A percentile compares a stretch with the other conserved stretches of the same genome.
Conservation (phyloP, 2,797 vertebrate genomes). For the Scolopax bukidnonensis region DNA sequence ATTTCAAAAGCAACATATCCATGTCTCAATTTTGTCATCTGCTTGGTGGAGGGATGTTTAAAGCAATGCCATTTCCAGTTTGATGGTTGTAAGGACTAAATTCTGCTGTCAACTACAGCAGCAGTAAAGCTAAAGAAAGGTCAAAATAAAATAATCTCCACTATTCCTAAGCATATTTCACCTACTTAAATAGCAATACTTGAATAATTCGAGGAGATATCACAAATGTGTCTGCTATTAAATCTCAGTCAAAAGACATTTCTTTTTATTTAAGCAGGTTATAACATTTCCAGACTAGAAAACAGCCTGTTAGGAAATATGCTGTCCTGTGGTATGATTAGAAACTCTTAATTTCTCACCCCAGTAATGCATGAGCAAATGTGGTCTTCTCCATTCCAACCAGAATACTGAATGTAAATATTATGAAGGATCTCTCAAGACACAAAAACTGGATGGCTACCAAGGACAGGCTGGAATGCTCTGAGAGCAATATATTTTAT, state of each 20-base stretch:
- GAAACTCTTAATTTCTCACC: background rate
- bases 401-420: constrained; percentile 41
- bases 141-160: background rate
- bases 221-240: background rate
- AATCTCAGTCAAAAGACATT: background rate
- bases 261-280: background rate
- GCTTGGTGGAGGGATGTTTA: background rate
- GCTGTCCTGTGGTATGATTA: background rate
- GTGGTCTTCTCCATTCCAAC: constrained; percentile 6
- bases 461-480: background rate
- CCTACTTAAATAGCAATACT: background rate
- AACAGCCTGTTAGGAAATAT: background rate
- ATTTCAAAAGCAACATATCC: background rate
- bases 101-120: background rate
- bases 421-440: background rate
- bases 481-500: background rate
- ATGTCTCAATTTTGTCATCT: too few relatives aligned
- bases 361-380: background rate
- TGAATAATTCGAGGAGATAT: background rate
- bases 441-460: background rate
- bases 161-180: constrained; percentile 3
- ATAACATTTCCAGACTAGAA: constrained; percentile 7
- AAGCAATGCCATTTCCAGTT: background rate
- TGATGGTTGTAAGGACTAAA: background rate
- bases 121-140: background rate